Percentiles rank a stretch among this genome's conserved stretches.
Evolutionary conservation across 1,140 invertebrate species (phyloP).

Genomic region (Bactericera cockerelli): DNA sequence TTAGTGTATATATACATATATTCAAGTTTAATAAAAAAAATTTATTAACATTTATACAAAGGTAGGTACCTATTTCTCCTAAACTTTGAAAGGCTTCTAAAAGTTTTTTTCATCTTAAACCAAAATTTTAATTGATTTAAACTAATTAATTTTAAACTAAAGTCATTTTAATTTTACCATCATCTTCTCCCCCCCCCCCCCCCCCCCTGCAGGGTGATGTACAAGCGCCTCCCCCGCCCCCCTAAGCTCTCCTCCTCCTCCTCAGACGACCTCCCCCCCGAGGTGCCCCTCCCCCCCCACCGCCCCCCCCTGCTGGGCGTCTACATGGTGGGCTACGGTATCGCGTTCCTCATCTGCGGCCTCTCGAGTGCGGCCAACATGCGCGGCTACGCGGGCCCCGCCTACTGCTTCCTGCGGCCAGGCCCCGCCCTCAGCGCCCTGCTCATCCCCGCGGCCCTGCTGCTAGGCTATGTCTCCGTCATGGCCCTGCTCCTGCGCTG

Average conservation of each 20-base stretch:
- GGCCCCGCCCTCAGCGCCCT: conserved; percentile 63
- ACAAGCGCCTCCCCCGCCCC: conserved; percentile 63
- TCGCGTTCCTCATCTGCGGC: conserved; percentile 73
- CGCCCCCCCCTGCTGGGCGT: conserved; percentile 71
- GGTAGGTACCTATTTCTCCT: too few species aligned
- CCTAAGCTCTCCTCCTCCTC: conserved; percentile 40
- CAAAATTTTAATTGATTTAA: too few species aligned
- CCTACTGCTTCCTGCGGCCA: conserved; percentile 66
- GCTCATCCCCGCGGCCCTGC: conserved; percentile 55
- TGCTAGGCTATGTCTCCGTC: conserved; percentile 53
- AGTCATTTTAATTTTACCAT: too few species aligned
- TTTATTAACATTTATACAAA: too few species aligned
- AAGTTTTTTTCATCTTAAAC: too few species aligned
- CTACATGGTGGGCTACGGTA: conserved; percentile 83
- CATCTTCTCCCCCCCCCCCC: too few species aligned
- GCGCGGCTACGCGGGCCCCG: conserved; percentile 64
- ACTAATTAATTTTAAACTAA: too few species aligned
- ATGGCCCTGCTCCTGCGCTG: conserved; percentile 62
- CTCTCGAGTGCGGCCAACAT: conserved; percentile 80
- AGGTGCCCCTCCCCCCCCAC: conserved; percentile 38
- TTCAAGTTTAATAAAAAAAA: too few species aligned
- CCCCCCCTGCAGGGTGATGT: conserved; percentile 66
- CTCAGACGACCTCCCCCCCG: conserved; percentile 48
- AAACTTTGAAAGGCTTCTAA: too few species aligned
- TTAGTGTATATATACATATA: too few species aligned